These are phyloP conservation scores for Drosophila ananassae DNA, from an alignment of 1,140 invertebrate genomes.

Conservation along the genomic window DNA sequence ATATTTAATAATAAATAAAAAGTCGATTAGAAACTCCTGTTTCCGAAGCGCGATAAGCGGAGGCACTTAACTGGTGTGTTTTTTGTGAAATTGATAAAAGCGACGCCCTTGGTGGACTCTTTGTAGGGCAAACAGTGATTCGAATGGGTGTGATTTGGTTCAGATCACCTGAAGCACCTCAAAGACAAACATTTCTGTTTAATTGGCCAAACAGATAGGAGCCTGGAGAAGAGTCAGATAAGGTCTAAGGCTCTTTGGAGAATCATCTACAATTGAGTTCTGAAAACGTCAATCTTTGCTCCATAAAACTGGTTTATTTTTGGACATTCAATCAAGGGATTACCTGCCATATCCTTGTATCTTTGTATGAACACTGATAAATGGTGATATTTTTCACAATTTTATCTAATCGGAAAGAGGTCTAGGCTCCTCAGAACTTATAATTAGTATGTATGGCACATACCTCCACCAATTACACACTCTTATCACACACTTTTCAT, in stretches of 20 bases:
- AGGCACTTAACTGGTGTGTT: slow-evolving; percentile 20
- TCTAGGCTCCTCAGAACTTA: too few relatives aligned
- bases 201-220: slow-evolving; percentile 25
- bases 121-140: slow-evolving; percentile 36
- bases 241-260: slow-evolving; percentile 8
- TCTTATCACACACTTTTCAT: too few relatives aligned
- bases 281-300: background rate
- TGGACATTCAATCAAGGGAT: background rate
- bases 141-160: slow-evolving; percentile 3
- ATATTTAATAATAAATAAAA: too few relatives aligned
- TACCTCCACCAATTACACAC: too few relatives aligned
- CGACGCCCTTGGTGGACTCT: slow-evolving; percentile 28
- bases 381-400: background rate
- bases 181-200: slow-evolving; percentile 14
- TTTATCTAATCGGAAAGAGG: background rate
- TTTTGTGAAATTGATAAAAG: slow-evolving; percentile 38
- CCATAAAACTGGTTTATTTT: background rate
- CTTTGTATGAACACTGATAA: slow-evolving; percentile 13
- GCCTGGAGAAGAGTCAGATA: background rate
- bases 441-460: too few relatives aligned
- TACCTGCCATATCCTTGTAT: background rate
- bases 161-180: slow-evolving; percentile 7
- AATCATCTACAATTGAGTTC: background rate
- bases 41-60: slow-evolving; percentile 26
- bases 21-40: slow-evolving; percentile 4